Percentiles rank a stretch among this genome's conserved stretches.
These are phyloP conservation scores for Rhinoderma darwinii DNA, from an alignment of 2,113 vertebrate species.

Conservation along the genomic window DNA sequence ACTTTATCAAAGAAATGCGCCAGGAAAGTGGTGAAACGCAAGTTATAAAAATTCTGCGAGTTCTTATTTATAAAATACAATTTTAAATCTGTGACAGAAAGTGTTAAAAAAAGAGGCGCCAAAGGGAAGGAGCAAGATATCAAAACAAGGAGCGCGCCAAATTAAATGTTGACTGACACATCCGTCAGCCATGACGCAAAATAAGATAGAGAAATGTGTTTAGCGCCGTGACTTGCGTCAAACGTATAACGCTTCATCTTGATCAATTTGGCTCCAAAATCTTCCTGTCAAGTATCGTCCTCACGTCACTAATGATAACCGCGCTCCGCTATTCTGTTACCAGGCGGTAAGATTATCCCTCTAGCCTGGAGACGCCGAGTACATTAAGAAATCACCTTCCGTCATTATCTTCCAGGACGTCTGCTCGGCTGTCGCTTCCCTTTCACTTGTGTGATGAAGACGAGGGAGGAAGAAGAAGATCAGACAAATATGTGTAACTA, in stretches of 20 bases:
- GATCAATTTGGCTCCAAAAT: not conserved
- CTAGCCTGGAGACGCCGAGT: not conserved
- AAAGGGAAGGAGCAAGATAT: too few species aligned
- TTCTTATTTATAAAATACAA: too few species aligned
- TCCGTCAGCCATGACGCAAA: not conserved
- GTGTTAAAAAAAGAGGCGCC: too few species aligned
- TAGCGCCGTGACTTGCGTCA: too few species aligned
- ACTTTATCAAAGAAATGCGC: too few species aligned
- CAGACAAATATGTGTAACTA: too few species aligned
- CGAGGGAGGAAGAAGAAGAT: not conserved
- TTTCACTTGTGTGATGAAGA: not conserved
- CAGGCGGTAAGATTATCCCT: not conserved
- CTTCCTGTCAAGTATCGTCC: not conserved
- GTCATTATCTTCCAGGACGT: not conserved
- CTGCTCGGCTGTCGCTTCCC: not conserved
- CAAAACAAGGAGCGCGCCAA: too few species aligned
- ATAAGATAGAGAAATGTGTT: not conserved
- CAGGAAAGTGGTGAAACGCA: too few species aligned
- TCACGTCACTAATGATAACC: not conserved
- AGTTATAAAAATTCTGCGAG: too few species aligned
- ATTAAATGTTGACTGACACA: too few species aligned
- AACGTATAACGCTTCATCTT: too few species aligned
- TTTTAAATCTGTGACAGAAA: too few species aligned
- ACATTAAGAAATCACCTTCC: slow-evolving; percentile 9
- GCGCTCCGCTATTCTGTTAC: not conserved